Base-by-base conservation (phyloP, 2,797 vertebrate species). In the Parotocinclus haroldoi region DNA sequence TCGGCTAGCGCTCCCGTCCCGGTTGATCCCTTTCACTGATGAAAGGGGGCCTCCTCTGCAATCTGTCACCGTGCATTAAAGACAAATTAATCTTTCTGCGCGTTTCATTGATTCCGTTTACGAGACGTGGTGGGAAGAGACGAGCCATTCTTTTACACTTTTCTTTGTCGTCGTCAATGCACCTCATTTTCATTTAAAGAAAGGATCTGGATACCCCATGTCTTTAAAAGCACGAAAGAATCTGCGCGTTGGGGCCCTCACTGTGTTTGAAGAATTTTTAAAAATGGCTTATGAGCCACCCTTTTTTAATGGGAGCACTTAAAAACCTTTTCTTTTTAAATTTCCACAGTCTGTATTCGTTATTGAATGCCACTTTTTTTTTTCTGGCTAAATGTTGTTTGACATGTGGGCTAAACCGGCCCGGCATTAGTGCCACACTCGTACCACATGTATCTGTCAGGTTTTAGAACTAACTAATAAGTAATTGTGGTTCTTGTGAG, bases 11-110 rank as follows among this genome's bases (percentile, higher is more conserved):
- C 59, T 66, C 36, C 52, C 40, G 42, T 49, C 42, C 39, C 40
- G 52, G 63, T 60, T n/a, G 52, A 49, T 71, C 55, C 49, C 38
- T 58, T 62, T 65, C 45, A 38, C 58, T 42, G n/a, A n/a, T 27
- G 18, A 49, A n/a, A 56, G 16, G 45, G 63, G 61, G 68, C 19
- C 51, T 60, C 62, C 19, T 59, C 58, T 52, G 27, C 63, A 56
- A 16, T 12, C 38, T 67, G 72, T 72, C 63, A 49, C 42, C 36
- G 12, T 63, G 39, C 54, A 70, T 67, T 75, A 67, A 72, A 67
- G 58, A 69, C 60, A 38, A 70, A 67, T 78, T 56, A 36, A 70
- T 70, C 69, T 63, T 63, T 67, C 18, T 44, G 58, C 9, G 58
- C 53, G 37, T 59, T 51, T 58, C 63, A 73, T 67, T 76, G 63